Conservation (phyloP, 2,888 invertebrate genomes). For the Ptilodon capucinus region DNA sequence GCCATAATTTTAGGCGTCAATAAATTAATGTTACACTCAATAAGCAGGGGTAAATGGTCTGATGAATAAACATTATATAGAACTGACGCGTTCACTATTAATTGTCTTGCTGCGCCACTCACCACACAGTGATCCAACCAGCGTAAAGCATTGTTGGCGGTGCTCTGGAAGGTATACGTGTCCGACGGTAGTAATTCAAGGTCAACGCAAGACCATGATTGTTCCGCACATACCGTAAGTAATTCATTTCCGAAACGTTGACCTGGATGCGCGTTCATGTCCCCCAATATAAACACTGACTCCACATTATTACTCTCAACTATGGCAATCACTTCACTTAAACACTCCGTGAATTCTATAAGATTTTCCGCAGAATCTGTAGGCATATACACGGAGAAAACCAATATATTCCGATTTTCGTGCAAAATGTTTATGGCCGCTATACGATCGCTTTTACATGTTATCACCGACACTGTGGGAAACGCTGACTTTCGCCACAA, state of each 20-base stretch:
- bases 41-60: too few relatives aligned
- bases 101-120: constrained; percentile 1
- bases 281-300: not conserved
- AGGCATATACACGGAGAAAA: not conserved
- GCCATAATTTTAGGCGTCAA: too few relatives aligned
- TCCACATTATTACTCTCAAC: not conserved
- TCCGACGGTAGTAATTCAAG: not conserved
- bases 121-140: constrained; percentile 6
- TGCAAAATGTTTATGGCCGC: not conserved
- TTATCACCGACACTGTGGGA: not conserved
- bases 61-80: too few relatives aligned
- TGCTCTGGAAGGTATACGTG: not conserved
- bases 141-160: not conserved
- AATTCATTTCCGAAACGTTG: not conserved
- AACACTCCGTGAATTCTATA: not conserved
- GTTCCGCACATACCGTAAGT: not conserved
- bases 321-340: not conserved
- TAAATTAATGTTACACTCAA: too few relatives aligned
- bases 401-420: not conserved
- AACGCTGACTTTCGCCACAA: not conserved
- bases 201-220: not conserved
- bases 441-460: not conserved
- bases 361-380: not conserved
- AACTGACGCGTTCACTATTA: too few relatives aligned
- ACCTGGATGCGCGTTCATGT: not conserved